These are phyloP conservation scores for Dicycla oo DNA, from an alignment of 2,888 invertebrate genomes.

Conservation along the genomic window DNA sequence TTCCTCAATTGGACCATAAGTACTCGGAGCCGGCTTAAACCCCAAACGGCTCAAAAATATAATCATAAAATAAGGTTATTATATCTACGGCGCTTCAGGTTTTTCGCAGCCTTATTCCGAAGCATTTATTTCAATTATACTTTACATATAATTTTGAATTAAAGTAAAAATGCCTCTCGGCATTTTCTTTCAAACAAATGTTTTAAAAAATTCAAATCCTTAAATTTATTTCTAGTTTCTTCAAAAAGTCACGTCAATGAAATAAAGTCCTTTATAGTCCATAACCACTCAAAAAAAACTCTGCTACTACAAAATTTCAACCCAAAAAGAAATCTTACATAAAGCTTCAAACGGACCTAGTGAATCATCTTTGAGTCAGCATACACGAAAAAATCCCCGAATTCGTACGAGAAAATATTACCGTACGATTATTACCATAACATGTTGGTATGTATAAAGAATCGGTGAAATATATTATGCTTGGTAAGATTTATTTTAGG, in stretches of 20 bases:
- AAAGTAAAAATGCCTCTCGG: not conserved
- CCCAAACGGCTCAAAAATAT: no score
- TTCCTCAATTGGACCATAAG: no score
- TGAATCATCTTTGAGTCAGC: slow-evolving; percentile 40
- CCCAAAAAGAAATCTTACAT: not conserved
- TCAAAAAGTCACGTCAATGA: not conserved
- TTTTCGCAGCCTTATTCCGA: no score
- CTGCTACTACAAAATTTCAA: not conserved
- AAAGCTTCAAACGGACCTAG: not conserved
- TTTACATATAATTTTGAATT: not conserved
- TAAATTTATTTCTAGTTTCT: no score
- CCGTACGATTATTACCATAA: slow-evolving; percentile 40
- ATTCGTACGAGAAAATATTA: slow-evolving; percentile 39
- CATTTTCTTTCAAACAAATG: not conserved
- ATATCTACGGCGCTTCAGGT: no score
- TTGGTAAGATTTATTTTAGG: slow-evolving; percentile 45
- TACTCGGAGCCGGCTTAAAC: no score
- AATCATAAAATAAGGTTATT: no score
- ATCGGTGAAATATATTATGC: slow-evolving; percentile 53
- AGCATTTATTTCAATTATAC: not conserved
- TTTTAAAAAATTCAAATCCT: not conserved
- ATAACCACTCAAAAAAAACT: not conserved
- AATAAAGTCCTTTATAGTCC: not conserved
- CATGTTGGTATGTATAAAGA: slow-evolving; percentile 43
- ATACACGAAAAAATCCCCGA: slow-evolving; percentile 34